A percentile compares a stretch with the other conserved stretches of the same genome.
Conservation (phyloP, 2,797 vertebrate genomes). For the Lemur catta region DNA sequence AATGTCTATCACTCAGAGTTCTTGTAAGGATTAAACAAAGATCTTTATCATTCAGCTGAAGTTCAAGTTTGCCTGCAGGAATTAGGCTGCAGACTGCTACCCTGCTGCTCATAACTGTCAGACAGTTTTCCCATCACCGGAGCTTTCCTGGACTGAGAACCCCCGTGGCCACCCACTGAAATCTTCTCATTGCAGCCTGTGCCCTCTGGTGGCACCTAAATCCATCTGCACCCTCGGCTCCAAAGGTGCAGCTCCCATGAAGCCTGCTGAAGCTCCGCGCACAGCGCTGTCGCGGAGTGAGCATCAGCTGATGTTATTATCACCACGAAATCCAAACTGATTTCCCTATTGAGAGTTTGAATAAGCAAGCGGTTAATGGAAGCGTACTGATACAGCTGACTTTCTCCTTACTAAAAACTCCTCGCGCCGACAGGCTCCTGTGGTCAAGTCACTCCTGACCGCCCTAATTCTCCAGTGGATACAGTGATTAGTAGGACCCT, state of each 20-base stretch:
- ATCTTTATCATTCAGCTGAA: background rate
- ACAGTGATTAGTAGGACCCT: background rate
- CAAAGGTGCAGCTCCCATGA: rapidly evolving
- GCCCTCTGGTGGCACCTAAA: background rate
- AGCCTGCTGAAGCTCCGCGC: rapidly evolving
- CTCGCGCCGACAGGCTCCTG: background rate
- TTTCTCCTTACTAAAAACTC: background rate
- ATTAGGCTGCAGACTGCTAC: too few species aligned
- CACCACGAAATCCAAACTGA: background rate
- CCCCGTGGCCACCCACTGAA: background rate
- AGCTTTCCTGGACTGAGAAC: background rate
- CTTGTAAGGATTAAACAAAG: background rate
- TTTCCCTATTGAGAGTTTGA: background rate
- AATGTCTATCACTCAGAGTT: background rate
- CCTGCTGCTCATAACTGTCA: background rate
- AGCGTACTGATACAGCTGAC: background rate
- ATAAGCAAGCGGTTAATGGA: rapidly evolving
- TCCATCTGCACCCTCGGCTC: background rate
- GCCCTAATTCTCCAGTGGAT: background rate
- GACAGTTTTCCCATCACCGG: too few species aligned
- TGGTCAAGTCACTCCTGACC: background rate
- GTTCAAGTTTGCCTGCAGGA: background rate
- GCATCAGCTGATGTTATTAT: rapidly evolving
- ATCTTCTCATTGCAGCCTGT: background rate
- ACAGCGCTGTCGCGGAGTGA: rapidly evolving